Evolutionary conservation across 53 echinoderm and acorn worm species (phyloP), one percentile per base, ranked within the genome.

Genomic region (Echinarachnius parma): DNA sequence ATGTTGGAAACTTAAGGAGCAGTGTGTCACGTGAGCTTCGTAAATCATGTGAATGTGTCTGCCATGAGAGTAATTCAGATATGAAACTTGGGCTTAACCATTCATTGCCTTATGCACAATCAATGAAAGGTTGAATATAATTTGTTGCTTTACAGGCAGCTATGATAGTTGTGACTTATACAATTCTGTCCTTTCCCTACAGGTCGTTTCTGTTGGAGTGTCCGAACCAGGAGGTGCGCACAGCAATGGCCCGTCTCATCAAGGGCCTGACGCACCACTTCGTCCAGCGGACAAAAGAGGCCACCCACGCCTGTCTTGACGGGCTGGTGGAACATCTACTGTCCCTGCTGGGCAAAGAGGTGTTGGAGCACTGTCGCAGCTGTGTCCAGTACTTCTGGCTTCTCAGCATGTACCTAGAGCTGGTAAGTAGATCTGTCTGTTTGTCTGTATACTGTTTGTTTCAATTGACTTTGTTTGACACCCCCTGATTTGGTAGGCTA

Each of bases 351-450:
- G 91, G 91, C 64, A 96, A 87, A 52, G 91, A 91, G 42, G 83
- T 96, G 26, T 77, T 87, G n/a, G 91, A 91, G 53, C 84, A 96
- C 56, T 91, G 91, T 78, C 82, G 84, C 71, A 87, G 87, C 21
- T 91, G 96, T 74, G 76, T 84, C 4, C 91, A 96, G 86, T 96
- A 96, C 75, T 96, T 96, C 56, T 80, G 87, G 96, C 77, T 96
- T 1, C 88, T 96, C 31, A 78, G 79, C 64, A 70, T 76, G 59
- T 96, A 96, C 72, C 62, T 91, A 16, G 87, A 91, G 52, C 57
- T 78, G 59, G 96, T 91, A 53, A 96, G 91, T 83, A 7, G 29
- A n/a, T n/a, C n/a, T n/a, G n/a, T n/a, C n/a, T n/a, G n/a, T n/a
- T n/a, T n/a, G n/a, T n/a, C 2, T 34, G 26, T n/a, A n/a, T n/a